These are phyloP conservation scores for Drosophila putrida DNA, from an alignment of 2,888 invertebrate species.

Conservation along the genomic window DNA sequence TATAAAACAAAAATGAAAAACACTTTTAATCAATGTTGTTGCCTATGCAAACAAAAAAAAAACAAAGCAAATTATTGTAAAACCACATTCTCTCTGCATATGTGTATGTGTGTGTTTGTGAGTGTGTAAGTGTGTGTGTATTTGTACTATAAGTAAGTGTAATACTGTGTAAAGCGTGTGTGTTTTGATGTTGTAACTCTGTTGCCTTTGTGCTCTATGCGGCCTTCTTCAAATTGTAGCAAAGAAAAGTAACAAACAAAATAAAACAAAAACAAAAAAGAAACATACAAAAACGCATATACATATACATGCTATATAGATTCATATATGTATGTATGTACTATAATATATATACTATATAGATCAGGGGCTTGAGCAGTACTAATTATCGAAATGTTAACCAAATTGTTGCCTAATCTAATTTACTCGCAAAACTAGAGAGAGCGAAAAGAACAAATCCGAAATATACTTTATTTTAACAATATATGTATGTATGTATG, in stretches of 20 bases:
- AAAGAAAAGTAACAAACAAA: conserved; percentile 41
- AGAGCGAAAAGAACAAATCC: conserved; percentile 17
- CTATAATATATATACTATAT: conserved; percentile 4
- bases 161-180: conserved; percentile 50
- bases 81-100: conserved; percentile 6
- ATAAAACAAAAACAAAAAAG: too few relatives aligned
- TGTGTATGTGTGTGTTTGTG: conserved; percentile 7
- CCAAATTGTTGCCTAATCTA: conserved; percentile 55
- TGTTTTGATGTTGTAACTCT: conserved; percentile 80
- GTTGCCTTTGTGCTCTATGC: conserved; percentile 81
- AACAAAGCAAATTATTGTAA: conserved; percentile 3
- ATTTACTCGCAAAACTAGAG: conserved; percentile 25
- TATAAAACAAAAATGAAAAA: conserved; percentile 1
- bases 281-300: conserved; percentile 28
- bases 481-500: conserved; percentile 12
- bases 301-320: conserved; percentile 39
- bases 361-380: conserved; percentile 30
- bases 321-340: conserved; percentile 29
- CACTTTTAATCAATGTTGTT: conserved; percentile 40
- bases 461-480: conserved; percentile 54
- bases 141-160: conserved; percentile 35
- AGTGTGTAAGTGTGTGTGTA: conserved; percentile 11
- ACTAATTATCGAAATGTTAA: conserved; percentile 52
- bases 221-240: conserved; percentile 74
- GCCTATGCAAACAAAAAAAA: conserved; percentile 16